These are phyloP conservation scores for Rhipidura dahli DNA, from an alignment of 2,113 vertebrate species.

Conservation along the genomic window DNA sequence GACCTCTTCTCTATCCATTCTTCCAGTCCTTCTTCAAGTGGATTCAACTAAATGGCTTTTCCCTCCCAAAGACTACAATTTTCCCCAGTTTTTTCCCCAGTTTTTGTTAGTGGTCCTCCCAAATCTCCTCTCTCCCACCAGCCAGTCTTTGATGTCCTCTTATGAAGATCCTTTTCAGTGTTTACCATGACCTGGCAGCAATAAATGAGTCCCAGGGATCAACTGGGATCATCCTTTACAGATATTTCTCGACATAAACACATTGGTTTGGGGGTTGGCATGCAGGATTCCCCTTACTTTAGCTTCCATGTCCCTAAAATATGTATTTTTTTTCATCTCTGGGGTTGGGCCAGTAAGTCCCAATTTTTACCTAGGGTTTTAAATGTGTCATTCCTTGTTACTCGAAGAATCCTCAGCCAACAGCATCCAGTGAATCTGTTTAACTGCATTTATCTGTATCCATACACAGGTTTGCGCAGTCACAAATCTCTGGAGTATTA, in stretches of 20 bases:
- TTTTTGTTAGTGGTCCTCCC: neutral
- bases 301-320: neutral
- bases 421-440: neutral
- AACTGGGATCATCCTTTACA: neutral
- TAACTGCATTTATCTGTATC: neutral
- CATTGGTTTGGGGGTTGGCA: neutral
- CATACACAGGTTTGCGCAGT: neutral
- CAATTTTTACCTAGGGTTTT: neutral
- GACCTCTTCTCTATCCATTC: neutral
- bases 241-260: neutral
- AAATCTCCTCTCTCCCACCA: neutral
- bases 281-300: neutral
- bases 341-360: neutral
- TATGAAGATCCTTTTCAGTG: neutral
- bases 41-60: neutral
- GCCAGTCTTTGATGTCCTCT: neutral
- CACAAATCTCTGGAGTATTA: neutral
- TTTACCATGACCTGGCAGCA: neutral
- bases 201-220: neutral
- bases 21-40: neutral
- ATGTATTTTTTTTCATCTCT: neutral
- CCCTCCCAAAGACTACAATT: neutral
- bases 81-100: neutral
- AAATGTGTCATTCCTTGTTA: neutral
- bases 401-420: neutral